These are phyloP conservation scores for Dryococelus australis DNA, from an alignment of 2,888 invertebrate genomes.

Conservation along the genomic window DNA sequence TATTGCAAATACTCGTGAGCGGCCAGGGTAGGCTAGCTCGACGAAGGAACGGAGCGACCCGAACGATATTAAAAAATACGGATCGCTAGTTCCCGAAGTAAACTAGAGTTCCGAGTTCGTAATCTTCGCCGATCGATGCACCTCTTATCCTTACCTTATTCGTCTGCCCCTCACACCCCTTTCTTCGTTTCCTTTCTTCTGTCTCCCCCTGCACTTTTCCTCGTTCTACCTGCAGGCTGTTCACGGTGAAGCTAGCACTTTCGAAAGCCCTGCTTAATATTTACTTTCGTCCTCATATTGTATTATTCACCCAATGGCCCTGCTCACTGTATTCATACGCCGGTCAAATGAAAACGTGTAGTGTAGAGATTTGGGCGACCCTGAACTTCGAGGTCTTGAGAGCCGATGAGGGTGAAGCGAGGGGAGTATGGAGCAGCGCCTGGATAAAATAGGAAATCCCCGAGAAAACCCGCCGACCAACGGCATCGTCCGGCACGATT, in stretches of 20 bases:
- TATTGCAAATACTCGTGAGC: neutral
- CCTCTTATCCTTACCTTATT: neutral
- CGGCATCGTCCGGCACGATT: too few species aligned
- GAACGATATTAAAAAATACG: constrained; percentile 6
- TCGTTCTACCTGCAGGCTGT: neutral
- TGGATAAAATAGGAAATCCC: too few species aligned
- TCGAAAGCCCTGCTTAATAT: too few species aligned
- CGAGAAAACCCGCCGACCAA: too few species aligned
- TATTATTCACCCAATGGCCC: too few species aligned
- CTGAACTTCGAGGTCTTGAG: neutral
- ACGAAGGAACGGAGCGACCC: neutral
- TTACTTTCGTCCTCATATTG: too few species aligned
- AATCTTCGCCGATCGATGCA: constrained; percentile 16
- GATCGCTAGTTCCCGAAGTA: neutral
- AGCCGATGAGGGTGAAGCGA: neutral
- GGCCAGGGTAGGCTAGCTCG: too few species aligned
- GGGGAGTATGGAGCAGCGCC: neutral
- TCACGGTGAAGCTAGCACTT: too few species aligned
- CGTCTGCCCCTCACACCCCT: neutral
- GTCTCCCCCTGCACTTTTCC: neutral
- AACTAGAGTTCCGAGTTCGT: constrained; percentile 2
- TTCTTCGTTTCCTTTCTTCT: neutral
- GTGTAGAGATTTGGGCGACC: too few species aligned
- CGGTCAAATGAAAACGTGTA: too few species aligned
- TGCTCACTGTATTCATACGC: too few species aligned